phyloP scores from a whole-genome alignment of 2,797 vertebrate genomes.

The Urocyon cinereoargenteus region DNA sequence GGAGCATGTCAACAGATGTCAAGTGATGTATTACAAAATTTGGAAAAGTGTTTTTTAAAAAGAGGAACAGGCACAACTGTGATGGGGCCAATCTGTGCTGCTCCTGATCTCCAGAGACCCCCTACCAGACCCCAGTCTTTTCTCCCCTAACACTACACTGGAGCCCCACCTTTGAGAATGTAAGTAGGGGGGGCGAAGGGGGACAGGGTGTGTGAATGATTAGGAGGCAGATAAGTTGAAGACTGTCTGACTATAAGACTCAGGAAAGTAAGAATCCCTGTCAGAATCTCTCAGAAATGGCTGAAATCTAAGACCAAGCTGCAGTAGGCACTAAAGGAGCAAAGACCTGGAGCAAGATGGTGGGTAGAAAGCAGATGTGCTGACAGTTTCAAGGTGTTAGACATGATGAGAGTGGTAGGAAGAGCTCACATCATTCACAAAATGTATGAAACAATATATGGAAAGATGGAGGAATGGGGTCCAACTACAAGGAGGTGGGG shows the following conservation, averaged over 20 bases:
- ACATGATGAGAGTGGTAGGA: not conserved
- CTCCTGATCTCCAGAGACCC: not conserved
- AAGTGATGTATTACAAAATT: not conserved
- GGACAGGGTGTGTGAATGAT: not conserved
- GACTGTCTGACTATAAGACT: not conserved
- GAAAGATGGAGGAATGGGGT: not conserved
- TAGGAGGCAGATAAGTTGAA: not conserved
- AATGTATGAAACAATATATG: not conserved
- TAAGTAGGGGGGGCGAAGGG: not conserved
- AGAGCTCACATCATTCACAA: not conserved
- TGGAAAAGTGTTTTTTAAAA: not conserved
- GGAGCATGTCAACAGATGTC: not conserved
- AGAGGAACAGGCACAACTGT: not conserved
- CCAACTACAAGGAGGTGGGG: not conserved
- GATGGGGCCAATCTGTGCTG: too few relatives aligned
- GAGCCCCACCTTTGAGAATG: not conserved
- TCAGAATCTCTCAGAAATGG: not conserved
- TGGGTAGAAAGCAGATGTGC: not conserved
- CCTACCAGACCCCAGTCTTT: too few relatives aligned
- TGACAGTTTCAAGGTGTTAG: not conserved
- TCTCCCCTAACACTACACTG: not conserved
- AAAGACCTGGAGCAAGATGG: not conserved
- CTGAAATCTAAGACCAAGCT: not conserved
- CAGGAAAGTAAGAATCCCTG: not conserved
- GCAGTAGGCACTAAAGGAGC: not conserved